Evolutionary conservation across 2,113 vertebrate species (phyloP), one percentile per base, ranked within the genome.

Genomic region (Grallaria varia): DNA sequence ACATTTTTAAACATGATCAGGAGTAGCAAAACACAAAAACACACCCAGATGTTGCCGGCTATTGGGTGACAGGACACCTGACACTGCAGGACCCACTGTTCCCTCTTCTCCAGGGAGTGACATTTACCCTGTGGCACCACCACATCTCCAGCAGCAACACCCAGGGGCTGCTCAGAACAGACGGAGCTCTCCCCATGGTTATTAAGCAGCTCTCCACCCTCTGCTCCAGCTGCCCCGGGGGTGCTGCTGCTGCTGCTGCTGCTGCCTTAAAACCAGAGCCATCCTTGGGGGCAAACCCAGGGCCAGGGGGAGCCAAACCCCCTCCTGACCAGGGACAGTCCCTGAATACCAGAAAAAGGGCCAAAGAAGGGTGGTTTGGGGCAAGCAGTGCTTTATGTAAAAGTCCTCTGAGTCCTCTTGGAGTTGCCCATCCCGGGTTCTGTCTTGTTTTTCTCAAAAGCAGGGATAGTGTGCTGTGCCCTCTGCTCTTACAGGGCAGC

Each of bases 21-120:
- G 23, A 71, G 72, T 1, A 67, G 55, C 93, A 94, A 96, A 97
- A 96, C 91, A 97, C 79, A 96, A 97, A 97, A 97, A 96, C 95
- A 97, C 87, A 12, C 95, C 96, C 97, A 97, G 96, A 87, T 97
- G 96, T 96, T 92, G 76, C 73, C 31, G 76, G 86, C 84, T 69
- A 4, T 47, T 85, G 40, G 56, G 84, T 97, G 90, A 92, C 91
- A 7, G 52, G 96, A 97, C 27, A 97, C 84, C 91, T 71, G 87
- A 94, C 94, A 93, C 85, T 50, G 84, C 86, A 81, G 92, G 56
- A 92, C 90, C 95, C 78, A 62, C 84, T 87, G 85, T 95, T 96
- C 94, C 73, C 68, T 62, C 33, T 71, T 52, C 94, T 49, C 84
- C 28, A 28, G 53, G 94, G 35, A 27, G 67, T 97, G 97, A 97